Evolutionary conservation across 2,888 invertebrate species (phyloP), one percentile per base, ranked within the genome.

Genomic region (Pycnomerus fuliginosus): DNA sequence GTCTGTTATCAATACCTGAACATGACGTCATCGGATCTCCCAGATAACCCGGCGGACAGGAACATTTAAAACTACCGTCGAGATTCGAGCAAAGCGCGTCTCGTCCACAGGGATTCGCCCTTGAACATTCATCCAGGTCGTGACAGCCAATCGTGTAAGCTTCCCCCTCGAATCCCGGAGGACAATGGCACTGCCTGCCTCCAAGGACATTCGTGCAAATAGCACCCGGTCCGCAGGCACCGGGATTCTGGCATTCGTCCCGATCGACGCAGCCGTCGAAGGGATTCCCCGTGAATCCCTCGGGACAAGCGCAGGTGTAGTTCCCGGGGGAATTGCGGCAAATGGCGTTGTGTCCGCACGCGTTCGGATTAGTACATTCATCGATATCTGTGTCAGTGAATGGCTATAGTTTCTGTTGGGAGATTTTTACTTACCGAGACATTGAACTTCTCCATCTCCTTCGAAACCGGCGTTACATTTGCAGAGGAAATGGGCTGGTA

Each of bases 401-500:
- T 37, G 16, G n/a, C 14, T 11, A 20, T 17, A 23, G 13, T 45
- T 17, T 35, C 38, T 41, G 24, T 37, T 28, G 12, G 20, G 25
- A 24, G 15, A 32, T 16, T 29, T 20, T 12, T 11, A 56, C 71
- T 74, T 73, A 88, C 89, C 89, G 75, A 80, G 76, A 74, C 94
- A 95, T 67, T 84, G 82, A 60, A 83, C 84, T 76, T 93, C 92
- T 24, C 93, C 94, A 62, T 94, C 90, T 48, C 94, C 94, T 72
- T 88, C 86, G 65, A 84, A 95, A 42, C 94, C 94, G 46, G 90
- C 82, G 63, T 86, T 84, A 74, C 95, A 95, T 77, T 92, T 93
- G 78, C 95, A 95, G 59, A 92, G 83, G 74, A 91, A 95, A 77
- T 92, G 91, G 58, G 93, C 89, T 31, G 94, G 94, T 61, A 94